Percentiles rank a stretch among this genome's conserved stretches.
phyloP scores from a whole-genome alignment of 2,113 vertebrate genomes.

The Bungarus multicinctus region DNA sequence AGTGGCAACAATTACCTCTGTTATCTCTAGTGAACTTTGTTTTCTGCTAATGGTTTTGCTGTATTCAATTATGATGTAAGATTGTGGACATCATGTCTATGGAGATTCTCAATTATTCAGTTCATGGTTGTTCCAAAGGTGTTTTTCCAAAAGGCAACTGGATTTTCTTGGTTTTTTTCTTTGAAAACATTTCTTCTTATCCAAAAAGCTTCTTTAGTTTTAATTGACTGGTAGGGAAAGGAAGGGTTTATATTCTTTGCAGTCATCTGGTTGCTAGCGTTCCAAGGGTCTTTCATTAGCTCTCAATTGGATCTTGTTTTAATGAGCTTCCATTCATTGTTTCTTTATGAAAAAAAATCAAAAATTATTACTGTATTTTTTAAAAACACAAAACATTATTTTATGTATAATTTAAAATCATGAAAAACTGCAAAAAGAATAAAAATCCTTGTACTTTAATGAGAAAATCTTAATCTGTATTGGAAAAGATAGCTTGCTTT shows the following conservation, averaged over 20 bases:
- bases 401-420: not conserved
- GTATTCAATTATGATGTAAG: not conserved
- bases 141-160: not conserved
- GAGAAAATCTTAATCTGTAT: not conserved
- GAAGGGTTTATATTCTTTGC: not conserved
- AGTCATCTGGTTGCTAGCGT: too few relatives aligned
- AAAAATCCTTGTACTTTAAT: not conserved
- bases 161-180: not conserved
- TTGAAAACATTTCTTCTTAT: not conserved
- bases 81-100: not conserved
- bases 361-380: not conserved
- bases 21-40: not conserved
- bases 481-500: not conserved
- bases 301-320: not conserved
- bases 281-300: not conserved
- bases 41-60: not conserved
- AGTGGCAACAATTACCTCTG: not conserved
- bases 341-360: not conserved
- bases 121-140: not conserved
- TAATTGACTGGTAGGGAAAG: not conserved
- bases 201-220: not conserved
- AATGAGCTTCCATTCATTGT: not conserved
- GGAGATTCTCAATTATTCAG: not conserved
- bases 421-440: not conserved
- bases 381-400: not conserved